These are phyloP conservation scores for Aldabrachelys gigantea DNA, from an alignment of 2,113 vertebrate species.

Conservation along the genomic window DNA sequence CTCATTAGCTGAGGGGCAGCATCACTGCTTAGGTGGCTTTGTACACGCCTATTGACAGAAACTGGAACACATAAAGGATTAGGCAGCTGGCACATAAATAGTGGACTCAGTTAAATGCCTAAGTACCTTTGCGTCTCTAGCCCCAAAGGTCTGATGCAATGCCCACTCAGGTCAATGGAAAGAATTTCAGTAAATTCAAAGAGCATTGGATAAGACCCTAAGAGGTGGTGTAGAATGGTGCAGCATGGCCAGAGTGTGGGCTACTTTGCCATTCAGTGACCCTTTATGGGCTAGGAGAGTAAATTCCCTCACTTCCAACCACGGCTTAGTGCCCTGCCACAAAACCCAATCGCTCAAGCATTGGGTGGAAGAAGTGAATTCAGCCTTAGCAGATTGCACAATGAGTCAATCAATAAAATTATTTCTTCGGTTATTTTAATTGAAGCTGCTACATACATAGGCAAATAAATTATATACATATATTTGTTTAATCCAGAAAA, in stretches of 20 bases:
- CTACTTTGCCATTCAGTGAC: slow-evolving; percentile 4
- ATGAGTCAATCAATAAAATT: slow-evolving; percentile 1
- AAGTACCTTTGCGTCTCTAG: not conserved
- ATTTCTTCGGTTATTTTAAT: not conserved
- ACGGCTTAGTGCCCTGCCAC: not conserved
- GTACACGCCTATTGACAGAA: too few relatives aligned
- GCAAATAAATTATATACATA: not conserved
- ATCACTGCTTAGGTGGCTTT: too few relatives aligned
- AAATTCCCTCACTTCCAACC: not conserved
- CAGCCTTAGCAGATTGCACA: not conserved
- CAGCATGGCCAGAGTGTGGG: not conserved
- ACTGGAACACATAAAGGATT: too few relatives aligned
- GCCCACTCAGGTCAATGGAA: not conserved
- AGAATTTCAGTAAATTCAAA: not conserved
- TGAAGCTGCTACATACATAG: not conserved
- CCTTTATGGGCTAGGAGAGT: slow-evolving; percentile 20
- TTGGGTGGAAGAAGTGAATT: not conserved
- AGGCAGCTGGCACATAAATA: too few relatives aligned
- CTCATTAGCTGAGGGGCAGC: too few relatives aligned
- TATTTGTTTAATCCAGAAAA: not conserved
- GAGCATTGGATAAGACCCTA: not conserved
- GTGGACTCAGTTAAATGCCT: too few relatives aligned
- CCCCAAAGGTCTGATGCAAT: fast-evolving
- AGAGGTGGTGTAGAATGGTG: not conserved
- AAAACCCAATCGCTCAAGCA: not conserved